Base-by-base conservation (phyloP, 2,113 vertebrate genomes). In the Syrmaticus mikado region DNA sequence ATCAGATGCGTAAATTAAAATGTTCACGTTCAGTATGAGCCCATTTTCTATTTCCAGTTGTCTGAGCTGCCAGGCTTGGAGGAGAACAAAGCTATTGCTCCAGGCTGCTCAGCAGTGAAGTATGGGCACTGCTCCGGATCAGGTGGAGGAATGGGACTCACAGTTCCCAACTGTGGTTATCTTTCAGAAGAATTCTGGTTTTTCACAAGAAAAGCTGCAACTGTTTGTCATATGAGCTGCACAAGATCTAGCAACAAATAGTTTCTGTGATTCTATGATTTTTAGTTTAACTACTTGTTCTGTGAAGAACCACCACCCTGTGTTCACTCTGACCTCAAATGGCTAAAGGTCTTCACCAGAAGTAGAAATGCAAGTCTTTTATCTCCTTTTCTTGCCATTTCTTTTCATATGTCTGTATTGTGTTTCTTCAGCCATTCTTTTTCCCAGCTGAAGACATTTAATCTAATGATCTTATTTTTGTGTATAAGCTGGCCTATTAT, bases 1-100 rank as follows among this genome's bases (percentile, higher is more conserved):
- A 91, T 92, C 89, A 85, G 82, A 88, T 79, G 80, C 85, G 93
- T 94, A 84, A 93, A 97, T 95, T 88, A 84, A 92, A 86, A 82
- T 48, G 60, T 85, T 94, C 78, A 66, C 5, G 1, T 94, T 91
- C 79, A 92, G 68, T 79, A 89, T 10, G 15, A 82, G 64, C 40
- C 27, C 28, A 8, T 82, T 80, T 94, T 93, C 64, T 73, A 12
- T 58, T 89, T 82, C 60, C 48, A 84, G 66, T n/a, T 82, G 18
- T 78, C 52, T 32, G 46, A 80, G 77, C 72, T 85, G 25, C 34
- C 46, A 80, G 5, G 55, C 48, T 71, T 81, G 8, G 32, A 81
- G 72, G 15, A 80, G 28, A 72, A 76, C 64, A 68, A 78, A 87
- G 5, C 19, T 38, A 32, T 55, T 71, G 52, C 45, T 82, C 5